Conservation (phyloP, 2,113 vertebrate species). For the Tympanuchus pallidicinctus region DNA sequence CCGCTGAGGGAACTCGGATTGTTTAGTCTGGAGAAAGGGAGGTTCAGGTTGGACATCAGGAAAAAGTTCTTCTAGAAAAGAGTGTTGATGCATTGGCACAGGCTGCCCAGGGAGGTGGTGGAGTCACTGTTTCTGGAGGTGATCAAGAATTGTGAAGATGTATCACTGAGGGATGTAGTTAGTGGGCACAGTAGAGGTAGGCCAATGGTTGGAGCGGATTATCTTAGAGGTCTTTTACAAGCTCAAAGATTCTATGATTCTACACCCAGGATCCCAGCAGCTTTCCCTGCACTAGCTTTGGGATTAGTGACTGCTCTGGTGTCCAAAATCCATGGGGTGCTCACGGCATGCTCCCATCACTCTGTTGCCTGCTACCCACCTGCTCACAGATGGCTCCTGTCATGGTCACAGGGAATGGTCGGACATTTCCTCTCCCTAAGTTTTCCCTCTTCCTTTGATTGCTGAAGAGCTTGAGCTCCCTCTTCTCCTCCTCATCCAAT, state of each 20-base stretch:
- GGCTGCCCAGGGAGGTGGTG: no score
- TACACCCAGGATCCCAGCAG: background rate
- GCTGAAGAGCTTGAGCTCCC: conserved; percentile 97
- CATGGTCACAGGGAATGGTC: conserved; percentile 96
- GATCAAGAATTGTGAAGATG: no score
- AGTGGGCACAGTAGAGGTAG: no score
- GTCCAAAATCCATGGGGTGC: rapidly evolving
- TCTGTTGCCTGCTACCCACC: conserved; percentile 73
- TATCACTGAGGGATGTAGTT: no score
- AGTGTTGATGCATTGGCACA: no score
- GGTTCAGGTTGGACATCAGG: no score
- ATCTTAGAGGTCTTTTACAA: no score
- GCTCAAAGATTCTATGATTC: background rate
- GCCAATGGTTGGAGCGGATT: no score
- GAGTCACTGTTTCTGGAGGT: no score
- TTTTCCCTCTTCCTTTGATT: conserved; percentile 96
- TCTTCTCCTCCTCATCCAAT: conserved; percentile 96
- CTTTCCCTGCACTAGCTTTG: background rate
- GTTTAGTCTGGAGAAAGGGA: no score
- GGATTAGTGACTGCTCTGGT: background rate
- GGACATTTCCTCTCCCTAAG: conserved; percentile 92
- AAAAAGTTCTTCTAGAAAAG: no score
- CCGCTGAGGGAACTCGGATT: no score
- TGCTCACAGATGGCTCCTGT: conserved; percentile 96
- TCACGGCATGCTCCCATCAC: background rate